These are phyloP conservation scores for Drosophila ananassae DNA, from an alignment of 1,140 invertebrate genomes.

Conservation along the genomic window DNA sequence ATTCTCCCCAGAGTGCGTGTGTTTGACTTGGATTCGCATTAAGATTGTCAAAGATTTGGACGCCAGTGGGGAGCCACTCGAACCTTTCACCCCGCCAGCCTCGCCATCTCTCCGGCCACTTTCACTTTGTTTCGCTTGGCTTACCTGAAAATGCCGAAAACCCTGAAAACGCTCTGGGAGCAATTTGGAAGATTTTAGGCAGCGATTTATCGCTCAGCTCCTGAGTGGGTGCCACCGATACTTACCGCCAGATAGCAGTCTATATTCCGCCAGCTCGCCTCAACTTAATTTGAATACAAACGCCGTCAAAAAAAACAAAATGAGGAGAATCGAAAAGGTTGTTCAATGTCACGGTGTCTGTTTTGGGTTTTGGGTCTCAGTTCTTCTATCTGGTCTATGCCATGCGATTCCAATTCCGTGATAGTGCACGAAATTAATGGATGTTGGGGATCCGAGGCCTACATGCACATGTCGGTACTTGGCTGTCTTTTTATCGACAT, in stretches of 20 bases:
- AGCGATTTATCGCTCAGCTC: slow-evolving; percentile 65
- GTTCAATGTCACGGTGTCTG: slow-evolving; percentile 45
- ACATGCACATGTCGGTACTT: slow-evolving; percentile 34
- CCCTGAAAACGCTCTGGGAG: slow-evolving; percentile 67
- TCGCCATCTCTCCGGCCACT: not conserved
- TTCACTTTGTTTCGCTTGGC: slow-evolving; percentile 47
- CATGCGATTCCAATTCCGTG: slow-evolving; percentile 64
- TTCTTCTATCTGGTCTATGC: slow-evolving; percentile 20
- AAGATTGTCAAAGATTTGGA: slow-evolving; percentile 77
- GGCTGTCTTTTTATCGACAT: slow-evolving; percentile 31
- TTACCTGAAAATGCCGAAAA: slow-evolving; percentile 25
- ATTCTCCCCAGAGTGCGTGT: slow-evolving; percentile 29
- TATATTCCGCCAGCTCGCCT: slow-evolving; percentile 27
- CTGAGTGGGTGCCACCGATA: slow-evolving; percentile 71
- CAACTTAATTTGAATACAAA: slow-evolving; percentile 70
- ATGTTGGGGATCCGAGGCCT: slow-evolving; percentile 30
- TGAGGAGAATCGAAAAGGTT: slow-evolving; percentile 49
- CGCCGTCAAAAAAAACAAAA: slow-evolving; percentile 8
- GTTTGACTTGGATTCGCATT: slow-evolving; percentile 62
- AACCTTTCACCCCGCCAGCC: slow-evolving; percentile 20
- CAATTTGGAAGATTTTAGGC: slow-evolving; percentile 73
- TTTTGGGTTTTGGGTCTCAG: slow-evolving; percentile 8
- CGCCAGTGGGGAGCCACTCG: slow-evolving; percentile 49
- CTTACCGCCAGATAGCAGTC: slow-evolving; percentile 54
- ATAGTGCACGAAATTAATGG: slow-evolving; percentile 74